Conservation (phyloP, 2,797 vertebrate genomes). For the Gobio occitaniae region DNA sequence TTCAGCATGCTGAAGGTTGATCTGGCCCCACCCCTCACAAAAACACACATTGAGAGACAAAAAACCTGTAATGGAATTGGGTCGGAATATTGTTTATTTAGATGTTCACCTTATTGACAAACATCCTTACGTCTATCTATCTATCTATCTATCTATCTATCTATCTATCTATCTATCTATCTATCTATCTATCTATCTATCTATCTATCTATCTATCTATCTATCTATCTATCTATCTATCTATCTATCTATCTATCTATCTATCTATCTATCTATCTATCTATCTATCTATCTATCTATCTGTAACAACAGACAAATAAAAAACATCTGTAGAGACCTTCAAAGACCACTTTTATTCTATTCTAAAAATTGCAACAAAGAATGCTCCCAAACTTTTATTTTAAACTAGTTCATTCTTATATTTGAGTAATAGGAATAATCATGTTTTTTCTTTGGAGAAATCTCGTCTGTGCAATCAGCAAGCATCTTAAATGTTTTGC, state of each 20-base stretch:
- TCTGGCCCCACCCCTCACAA: constrained; percentile 78
- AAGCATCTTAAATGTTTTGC: not conserved
- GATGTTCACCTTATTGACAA: not conserved
- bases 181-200: no score
- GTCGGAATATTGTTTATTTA: constrained; percentile 58
- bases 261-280: not conserved
- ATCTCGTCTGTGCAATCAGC: not conserved
- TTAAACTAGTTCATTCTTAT: not conserved
- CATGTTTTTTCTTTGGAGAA: not conserved
- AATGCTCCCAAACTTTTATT: not conserved
- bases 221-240: not conserved
- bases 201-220: not conserved
- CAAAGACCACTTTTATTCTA: not conserved
- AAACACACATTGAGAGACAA: constrained; percentile 64
- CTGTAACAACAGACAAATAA: not conserved
- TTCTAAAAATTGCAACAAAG: not conserved
- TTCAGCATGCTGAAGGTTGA: constrained; percentile 73
- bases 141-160: no score
- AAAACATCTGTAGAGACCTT: not conserved
- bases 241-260: not conserved
- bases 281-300: not conserved
- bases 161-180: no score
- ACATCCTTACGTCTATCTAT: not conserved
- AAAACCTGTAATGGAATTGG: constrained; percentile 72
- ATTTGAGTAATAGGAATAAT: not conserved